Conservation (phyloP, 2,797 vertebrate genomes). For the Thripadectes ignobilis region DNA sequence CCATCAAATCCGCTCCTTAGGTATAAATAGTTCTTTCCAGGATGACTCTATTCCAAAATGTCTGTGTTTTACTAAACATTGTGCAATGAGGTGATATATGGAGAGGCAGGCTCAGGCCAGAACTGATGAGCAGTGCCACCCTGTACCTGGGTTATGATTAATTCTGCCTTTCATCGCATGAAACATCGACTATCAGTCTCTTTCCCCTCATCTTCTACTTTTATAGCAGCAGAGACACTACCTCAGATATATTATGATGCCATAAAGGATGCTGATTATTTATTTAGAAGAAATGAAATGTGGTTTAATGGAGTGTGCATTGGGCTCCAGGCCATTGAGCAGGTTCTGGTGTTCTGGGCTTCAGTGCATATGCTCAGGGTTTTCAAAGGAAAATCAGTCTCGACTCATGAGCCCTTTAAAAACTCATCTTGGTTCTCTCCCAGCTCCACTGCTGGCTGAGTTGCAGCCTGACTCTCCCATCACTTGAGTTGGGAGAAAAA, state of each 20-base stretch:
- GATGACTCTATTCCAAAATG: not conserved
- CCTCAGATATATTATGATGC: not conserved
- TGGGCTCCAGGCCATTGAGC: not conserved
- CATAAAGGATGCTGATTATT: not conserved
- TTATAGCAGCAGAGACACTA: not conserved
- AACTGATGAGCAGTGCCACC: not conserved
- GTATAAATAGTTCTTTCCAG: not conserved
- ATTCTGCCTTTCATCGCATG: not conserved
- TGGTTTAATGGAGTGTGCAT: not conserved
- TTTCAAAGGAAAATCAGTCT: not conserved
- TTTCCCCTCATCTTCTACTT: not conserved
- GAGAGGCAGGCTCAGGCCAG: constrained; percentile 2
- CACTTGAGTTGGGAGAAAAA: not conserved
- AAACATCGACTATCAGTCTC: not conserved
- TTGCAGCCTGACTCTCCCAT: not conserved
- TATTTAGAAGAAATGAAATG: constrained; percentile 19
- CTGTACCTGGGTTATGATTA: not conserved
- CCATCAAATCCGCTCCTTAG: not conserved
- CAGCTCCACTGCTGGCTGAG: not conserved
- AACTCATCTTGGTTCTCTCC: not conserved
- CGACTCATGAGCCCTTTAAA: not conserved
- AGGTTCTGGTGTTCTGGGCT: not conserved
- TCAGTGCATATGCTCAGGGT: not conserved
- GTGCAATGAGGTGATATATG: not conserved
- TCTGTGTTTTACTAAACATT: not conserved